Base-by-base conservation (phyloP, 2,797 vertebrate species). In the Poecilia velifera region DNA sequence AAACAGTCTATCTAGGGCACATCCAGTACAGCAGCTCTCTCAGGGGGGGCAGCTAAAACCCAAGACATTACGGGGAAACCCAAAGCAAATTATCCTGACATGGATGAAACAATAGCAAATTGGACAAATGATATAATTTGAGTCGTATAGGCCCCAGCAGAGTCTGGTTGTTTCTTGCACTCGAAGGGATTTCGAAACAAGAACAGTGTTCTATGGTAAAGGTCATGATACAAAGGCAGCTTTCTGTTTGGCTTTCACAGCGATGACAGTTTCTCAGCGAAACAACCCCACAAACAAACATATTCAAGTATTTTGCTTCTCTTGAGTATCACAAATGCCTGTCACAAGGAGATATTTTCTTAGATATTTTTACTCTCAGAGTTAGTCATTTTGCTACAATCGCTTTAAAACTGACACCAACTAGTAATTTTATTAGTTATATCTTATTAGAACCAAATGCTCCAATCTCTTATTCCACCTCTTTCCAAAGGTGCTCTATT, bases 51-150 rank as follows among this genome's bases (percentile, higher is more conserved):
- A 82, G 87, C 86, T 89, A 95, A 96, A 95, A 93, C 95, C 95
- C 95, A 91, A 96, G 95, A 93, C 94, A 94, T 94, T 95, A 93
- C 93, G 92, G 89, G 91, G 92, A 93, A 96, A 95, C 95, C 94
- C 94, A 95, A 95, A 96, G 96, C 95, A 96, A 96, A 96, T 96
- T 96, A 96, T 94, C 94, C 92, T 96, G 95, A 95, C 95, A 95
- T 94, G 95, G 95, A 96, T 95, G 95, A 96, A 96, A 96, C 95
- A 96, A 96, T 95, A 95, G 95, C 94, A 96, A 96, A 96, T 96
- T 96, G 96, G 95, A 96, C 95, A 96, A 96, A 96, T 96, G 94
- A 96, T 96, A 95, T 96, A 95, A 96, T 96, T 95, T 96, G 94
- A 95, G 94, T 94, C 91, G 81, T 91, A 93, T 92, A 91, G 95